Base-by-base conservation (phyloP, 2,113 vertebrate species). In the Andinoacara biseriatus region DNA sequence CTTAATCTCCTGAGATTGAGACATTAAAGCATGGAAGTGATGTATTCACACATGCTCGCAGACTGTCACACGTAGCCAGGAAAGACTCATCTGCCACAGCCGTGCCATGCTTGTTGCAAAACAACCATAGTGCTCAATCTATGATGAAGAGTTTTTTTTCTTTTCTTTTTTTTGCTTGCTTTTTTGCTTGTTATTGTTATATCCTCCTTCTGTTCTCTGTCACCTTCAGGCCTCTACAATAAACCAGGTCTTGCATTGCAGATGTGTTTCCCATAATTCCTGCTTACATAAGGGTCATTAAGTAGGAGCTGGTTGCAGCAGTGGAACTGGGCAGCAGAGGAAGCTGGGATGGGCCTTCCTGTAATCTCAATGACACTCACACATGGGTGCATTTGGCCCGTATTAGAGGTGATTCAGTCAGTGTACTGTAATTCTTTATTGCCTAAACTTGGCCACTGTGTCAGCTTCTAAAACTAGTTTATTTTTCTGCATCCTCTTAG, bases 1-100 rank as follows among this genome's bases (percentile, higher is more conserved):
- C 95, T 97, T 97, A 97, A 97, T 98, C 97, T 97, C 96, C 95
- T 95, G 85, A 92, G 93, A 95, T 94, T 94, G 90, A 95, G 94
- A 94, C 92, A 94, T 94, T 94, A 93, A 87, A 89, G 84, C 72
- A 81, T 77, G 81, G 76, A 80, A 90, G 83, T 92, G 91, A 91
- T 93, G 89, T 78, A 87, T 84, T 86, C 87, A 62, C 83, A 89
- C 83, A 82, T 74, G 77, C 77, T 72, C 43, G 60, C 72, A 80
- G 57, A 54, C 58, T 59, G 58, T 85, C 81, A 61, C 82, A 84
- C 81, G 72, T 82, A 46, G 29, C 65, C 54, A 65, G 52, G 61
- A 63, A 86, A 75, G 79, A 76, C 46, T 79, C 58, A 43, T 61
- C 76, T 62, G 60, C 58, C 65, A 83, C 57, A 38, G 60, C 10